Conservation (phyloP, 2,113 vertebrate genomes). For the Bambusicola thoracicus region DNA sequence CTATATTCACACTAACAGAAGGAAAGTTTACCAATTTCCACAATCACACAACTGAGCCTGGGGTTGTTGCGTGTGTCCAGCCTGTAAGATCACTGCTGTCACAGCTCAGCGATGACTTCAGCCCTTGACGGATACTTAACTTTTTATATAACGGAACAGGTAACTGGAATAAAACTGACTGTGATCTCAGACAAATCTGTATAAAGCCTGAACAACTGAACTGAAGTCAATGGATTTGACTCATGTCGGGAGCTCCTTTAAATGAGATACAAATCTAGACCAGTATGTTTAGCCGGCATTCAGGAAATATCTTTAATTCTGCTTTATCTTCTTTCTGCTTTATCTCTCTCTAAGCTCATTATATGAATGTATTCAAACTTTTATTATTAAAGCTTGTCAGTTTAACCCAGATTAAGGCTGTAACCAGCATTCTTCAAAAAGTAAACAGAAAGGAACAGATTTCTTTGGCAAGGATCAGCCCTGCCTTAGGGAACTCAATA, state of each 20-base stretch:
- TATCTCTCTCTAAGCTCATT: conserved; percentile 65
- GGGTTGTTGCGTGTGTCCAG: background rate
- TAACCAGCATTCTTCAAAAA: conserved; percentile 37
- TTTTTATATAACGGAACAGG: background rate
- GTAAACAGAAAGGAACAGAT: conserved; percentile 44
- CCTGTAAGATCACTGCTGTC: background rate
- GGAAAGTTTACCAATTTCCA: background rate
- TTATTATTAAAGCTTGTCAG: conserved; percentile 53
- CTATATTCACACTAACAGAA: background rate
- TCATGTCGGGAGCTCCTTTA: conserved; percentile 27
- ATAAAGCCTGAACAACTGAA: conserved; percentile 6
- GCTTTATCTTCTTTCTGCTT: conserved; percentile 65
- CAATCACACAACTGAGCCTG: background rate
- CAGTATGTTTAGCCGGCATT: conserved; percentile 41
- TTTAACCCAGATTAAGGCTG: conserved; percentile 64
- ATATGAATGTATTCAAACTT: conserved; percentile 60
- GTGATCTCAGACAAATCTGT: conserved; percentile 7
- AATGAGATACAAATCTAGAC: conserved; percentile 49
- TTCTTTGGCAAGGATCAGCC: conserved; percentile 4
- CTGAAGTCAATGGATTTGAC: background rate
- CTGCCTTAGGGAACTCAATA: background rate
- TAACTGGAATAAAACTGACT: background rate
- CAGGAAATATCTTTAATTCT: conserved; percentile 61
- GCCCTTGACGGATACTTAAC: background rate
- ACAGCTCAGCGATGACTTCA: background rate